Evolutionary conservation across 2,888 invertebrate species (phyloP), one percentile per base, ranked within the genome.

Genomic region (Nemotelus nigrinus): DNA sequence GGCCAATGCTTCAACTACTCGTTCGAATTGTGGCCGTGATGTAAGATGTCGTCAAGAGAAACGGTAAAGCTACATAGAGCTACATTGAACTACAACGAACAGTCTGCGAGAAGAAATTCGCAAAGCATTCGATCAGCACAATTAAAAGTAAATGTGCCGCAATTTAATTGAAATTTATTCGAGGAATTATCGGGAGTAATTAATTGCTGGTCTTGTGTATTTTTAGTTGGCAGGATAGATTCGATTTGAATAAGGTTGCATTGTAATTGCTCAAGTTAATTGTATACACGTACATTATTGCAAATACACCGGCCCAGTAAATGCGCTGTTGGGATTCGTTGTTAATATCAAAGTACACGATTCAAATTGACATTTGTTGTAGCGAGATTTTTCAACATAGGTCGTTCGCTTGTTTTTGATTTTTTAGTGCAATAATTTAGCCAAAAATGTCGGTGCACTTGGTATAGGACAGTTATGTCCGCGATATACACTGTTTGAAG

Each of bases 121-220:
- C 25, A 65, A 45, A 41, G 60, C 74, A 74, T 60, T 48, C 47
- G 45, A 3, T 47, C 41, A 39, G 60, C 7, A 50, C 63, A 60
- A 60, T 70, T 70, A 74, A 65, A 76, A 68, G 77, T 8, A 72
- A 76, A 77, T 68, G 76, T 79, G 76, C 78, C 78, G 53, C 79
- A 72, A 78, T 79, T 76, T 78, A 79, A 79, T 79, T 79, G 77
- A 79, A 78, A 79, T 79, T 79, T 79, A 79, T 79, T 77, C 78
- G 57, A 72, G 70, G 68, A 79, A 77, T 79, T 77, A 76, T 77
- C 76, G 64, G 44, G 75, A 50, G 64, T 78, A 78, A 79, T 79
- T 79, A 78, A 78, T 78, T 78, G 78, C 75, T 68, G 65, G 65
- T 53, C 77, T 63, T 25, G 74, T 25, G 48, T 58, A 70, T 77